Percentiles rank a stretch among this genome's conserved stretches.
These are phyloP conservation scores for Euplagia quadripunctaria DNA, from an alignment of 2,888 invertebrate species.

Conservation along the genomic window DNA sequence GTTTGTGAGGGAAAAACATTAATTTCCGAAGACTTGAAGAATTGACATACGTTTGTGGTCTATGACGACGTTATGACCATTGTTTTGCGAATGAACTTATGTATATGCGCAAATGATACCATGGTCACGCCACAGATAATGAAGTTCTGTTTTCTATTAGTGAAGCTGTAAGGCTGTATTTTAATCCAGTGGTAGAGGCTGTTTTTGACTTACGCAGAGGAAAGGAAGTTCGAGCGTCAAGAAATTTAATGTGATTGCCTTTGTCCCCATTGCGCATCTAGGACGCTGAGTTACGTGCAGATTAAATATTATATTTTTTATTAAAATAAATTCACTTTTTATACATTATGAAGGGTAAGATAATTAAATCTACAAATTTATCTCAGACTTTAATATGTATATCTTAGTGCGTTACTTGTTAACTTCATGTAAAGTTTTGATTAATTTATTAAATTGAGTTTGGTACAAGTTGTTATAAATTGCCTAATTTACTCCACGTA, in stretches of 20 bases:
- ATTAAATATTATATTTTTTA: neutral
- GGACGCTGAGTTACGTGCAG: neutral
- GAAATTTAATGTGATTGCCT: neutral
- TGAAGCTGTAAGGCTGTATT: neutral
- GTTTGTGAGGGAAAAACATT: neutral
- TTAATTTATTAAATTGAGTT: constrained; percentile 45
- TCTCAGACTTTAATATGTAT: constrained; percentile 6
- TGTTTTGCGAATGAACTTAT: too few relatives aligned
- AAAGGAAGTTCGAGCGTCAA: neutral
- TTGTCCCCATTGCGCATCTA: neutral
- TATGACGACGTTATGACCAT: neutral
- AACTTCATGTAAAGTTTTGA: constrained; percentile 33
- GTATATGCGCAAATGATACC: too few relatives aligned
- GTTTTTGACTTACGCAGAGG: neutral
- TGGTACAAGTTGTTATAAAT: constrained; percentile 24
- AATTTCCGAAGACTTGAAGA: neutral
- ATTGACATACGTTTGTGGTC: neutral
- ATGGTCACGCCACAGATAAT: neutral
- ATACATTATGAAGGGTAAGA: constrained; percentile 3
- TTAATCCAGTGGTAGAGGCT: too few relatives aligned
- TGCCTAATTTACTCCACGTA: neutral
- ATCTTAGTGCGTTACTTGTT: constrained; percentile 22
- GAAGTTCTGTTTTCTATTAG: neutral
- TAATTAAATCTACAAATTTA: constrained; percentile 21
- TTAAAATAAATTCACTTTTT: neutral